Base-by-base conservation (phyloP, 1,140 invertebrate genomes). In the Drosophila ficusphila region DNA sequence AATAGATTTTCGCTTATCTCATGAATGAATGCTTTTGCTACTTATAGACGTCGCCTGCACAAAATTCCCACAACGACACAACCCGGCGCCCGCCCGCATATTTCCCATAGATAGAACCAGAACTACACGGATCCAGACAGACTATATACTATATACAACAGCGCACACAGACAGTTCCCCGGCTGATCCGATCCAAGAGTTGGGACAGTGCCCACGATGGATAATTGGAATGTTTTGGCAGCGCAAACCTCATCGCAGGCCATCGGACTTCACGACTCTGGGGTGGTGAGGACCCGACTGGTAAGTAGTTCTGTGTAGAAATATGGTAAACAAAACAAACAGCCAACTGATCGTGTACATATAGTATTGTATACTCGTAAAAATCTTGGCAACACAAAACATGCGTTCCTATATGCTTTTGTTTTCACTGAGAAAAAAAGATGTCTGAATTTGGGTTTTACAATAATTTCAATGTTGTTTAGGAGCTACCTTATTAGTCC, bases 211-310 rank as follows among this genome's bases (percentile, higher is more conserved):
- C 14, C 58, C 29, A 38, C 16, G 11, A 90, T 91, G 90, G 90
- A 91, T 88, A 91, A 89, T 85, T 91, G 89, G 90, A 90, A 90
- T 79, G 90, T 90, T 89, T 89, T 91, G 74, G 86, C 90, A 78
- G 90, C 79, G 16, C 90, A 91, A 68, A 90, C 89, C 48, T 77
- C 88, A 34, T 86, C 86, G 33, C 76, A 83, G 56, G 89, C 86
- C 12, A 89, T 91, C 68, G 86, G 76, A 52, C 79, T 83, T 23
- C 86, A 90, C 73, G 89, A 73, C 34, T 48, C 70, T 21, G 47
- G 53, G 42, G 44, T 46, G 23, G 58, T 74, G 34, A 91, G 89
- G 58, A 89, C 90, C 42, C 79, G 79, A 71, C 77, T 91, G 86
- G 90, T 91, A 41, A 91, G 90, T 90, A 14, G 29, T 27, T 21